Evolutionary conservation across 2,888 invertebrate species (phyloP).

Genomic region (Parnassius apollo): DNA sequence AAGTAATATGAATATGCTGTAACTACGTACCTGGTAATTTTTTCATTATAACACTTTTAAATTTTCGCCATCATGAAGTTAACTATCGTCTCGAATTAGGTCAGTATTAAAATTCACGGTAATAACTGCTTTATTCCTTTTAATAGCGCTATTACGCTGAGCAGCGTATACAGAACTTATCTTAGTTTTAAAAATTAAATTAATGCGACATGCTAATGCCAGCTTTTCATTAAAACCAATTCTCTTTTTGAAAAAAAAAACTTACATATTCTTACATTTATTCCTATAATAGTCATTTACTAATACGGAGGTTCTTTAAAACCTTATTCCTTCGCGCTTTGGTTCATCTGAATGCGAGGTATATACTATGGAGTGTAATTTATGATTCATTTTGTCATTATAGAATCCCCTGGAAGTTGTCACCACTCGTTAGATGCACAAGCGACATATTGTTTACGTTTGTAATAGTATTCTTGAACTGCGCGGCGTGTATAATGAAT

Average conservation of each 20-base stretch:
- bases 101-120: slow-evolving; percentile 25
- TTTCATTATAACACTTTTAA: slow-evolving; percentile 9
- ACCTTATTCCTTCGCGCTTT: neutral
- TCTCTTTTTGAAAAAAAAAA: neutral
- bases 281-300: slow-evolving; percentile 9
- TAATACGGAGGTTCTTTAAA: neutral
- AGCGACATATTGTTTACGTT: slow-evolving; percentile 13
- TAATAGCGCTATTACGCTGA: slow-evolving; percentile 21
- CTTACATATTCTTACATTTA: neutral
- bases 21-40: neutral
- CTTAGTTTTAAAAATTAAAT: slow-evolving; percentile 13
- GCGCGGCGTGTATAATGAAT: neutral
- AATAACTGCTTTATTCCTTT: slow-evolving; percentile 22
- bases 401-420: slow-evolving; percentile 9
- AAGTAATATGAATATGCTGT: neutral
- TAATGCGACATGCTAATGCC: slow-evolving; percentile 11
- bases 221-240: slow-evolving; percentile 3
- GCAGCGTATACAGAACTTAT: slow-evolving; percentile 18
- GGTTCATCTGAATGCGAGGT: slow-evolving; percentile 6
- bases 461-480: slow-evolving; percentile 1
- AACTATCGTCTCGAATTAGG: slow-evolving; percentile 25
- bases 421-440: slow-evolving; percentile 13
- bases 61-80: slow-evolving; percentile 12
- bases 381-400: slow-evolving; percentile 17
- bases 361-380: slow-evolving; percentile 1